phyloP scores from a whole-genome alignment of 2,113 vertebrate species.

The Sylvilagus bachmani region DNA sequence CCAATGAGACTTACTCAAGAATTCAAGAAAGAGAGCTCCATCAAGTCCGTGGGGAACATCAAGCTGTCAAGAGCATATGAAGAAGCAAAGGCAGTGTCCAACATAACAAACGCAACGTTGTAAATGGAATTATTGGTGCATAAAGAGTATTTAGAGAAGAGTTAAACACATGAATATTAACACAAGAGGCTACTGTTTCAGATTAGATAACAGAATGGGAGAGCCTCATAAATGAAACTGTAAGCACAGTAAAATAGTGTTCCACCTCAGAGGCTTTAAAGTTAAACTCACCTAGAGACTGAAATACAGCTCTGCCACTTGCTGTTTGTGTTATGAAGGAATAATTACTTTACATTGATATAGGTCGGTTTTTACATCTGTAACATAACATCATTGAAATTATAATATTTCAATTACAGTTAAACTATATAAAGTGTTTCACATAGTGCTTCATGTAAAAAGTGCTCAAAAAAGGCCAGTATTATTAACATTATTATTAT shows the following conservation, averaged over 20 bases:
- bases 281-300: not conserved
- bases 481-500: not conserved
- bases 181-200: not conserved
- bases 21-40: too few relatives aligned
- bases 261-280: not conserved
- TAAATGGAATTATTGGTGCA: not conserved
- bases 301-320: not conserved
- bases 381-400: not conserved
- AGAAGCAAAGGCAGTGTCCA: not conserved
- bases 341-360: not conserved
- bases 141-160: not conserved
- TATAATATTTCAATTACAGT: not conserved
- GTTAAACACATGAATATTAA: not conserved
- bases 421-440: not conserved
- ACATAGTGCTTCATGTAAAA: not conserved
- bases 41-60: too few relatives aligned
- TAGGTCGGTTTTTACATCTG: not conserved
- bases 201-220: not conserved
- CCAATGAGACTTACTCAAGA: too few relatives aligned
- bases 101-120: not conserved
- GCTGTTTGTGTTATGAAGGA: too few relatives aligned
- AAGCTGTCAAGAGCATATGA: not conserved
- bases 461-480: not conserved
- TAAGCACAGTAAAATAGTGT: too few relatives aligned
- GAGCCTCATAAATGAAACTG: not conserved